Percentiles rank a stretch among this genome's conserved stretches.
These are phyloP conservation scores for Acridotheres tristis DNA, from an alignment of 2,797 vertebrate genomes.

Conservation along the genomic window DNA sequence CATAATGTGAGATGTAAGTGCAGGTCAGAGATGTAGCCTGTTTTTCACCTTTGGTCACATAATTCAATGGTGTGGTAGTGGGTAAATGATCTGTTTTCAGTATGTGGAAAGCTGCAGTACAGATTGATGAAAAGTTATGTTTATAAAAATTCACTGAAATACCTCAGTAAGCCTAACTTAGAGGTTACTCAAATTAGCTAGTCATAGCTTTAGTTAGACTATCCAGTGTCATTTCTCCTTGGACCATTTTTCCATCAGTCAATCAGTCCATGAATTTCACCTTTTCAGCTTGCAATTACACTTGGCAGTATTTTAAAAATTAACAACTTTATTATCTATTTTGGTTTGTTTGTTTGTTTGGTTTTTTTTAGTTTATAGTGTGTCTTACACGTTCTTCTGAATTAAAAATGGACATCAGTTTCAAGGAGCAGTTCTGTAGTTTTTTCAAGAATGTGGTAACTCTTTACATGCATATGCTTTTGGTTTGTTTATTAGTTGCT, in stretches of 20 bases:
- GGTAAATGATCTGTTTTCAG: fast-evolving
- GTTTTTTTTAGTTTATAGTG: neutral
- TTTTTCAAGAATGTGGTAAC: neutral
- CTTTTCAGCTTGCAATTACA: neutral
- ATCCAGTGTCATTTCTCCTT: neutral
- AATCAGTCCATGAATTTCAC: neutral
- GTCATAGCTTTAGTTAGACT: neutral
- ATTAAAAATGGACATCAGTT: neutral
- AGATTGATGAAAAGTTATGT: neutral
- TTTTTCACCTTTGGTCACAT: neutral
- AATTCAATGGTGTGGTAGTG: neutral
- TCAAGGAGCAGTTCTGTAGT: neutral
- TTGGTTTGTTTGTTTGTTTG: no score
- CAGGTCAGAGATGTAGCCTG: neutral
- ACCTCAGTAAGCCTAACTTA: neutral
- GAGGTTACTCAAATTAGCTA: neutral
- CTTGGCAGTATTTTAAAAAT: neutral
- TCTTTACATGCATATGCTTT: neutral
- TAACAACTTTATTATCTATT: fast-evolving
- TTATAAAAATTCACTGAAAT: neutral
- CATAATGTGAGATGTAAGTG: fast-evolving
- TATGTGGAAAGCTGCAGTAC: neutral
- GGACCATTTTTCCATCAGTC: neutral
- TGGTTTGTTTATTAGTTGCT: neutral
- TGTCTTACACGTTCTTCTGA: neutral